Base-by-base conservation (phyloP, 2,888 invertebrate genomes). In the Eupithecia subumbrata region DNA sequence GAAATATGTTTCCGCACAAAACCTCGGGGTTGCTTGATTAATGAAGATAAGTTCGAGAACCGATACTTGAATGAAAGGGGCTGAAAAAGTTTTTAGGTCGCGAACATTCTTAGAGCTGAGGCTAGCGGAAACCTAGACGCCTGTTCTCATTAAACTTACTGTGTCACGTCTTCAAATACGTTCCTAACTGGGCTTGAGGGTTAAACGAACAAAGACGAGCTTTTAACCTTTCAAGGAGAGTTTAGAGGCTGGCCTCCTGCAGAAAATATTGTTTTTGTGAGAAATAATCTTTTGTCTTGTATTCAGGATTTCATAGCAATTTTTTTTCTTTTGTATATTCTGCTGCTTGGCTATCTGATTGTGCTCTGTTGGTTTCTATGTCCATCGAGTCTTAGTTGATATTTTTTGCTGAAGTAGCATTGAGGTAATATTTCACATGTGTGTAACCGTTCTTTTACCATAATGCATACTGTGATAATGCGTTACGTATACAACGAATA, bases 41-140 rank as follows among this genome's bases (percentile, higher is more conserved):
- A 90, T 91, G 89, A 89, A 87, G 87, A 88, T 87, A 89, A 90
- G 87, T 90, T 91, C 84, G 87, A 89, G 87, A 86, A 86, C 82
- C 88, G 87, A 91, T 91, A 88, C 89, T 90, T 87, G 85, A 87
- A 87, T 86, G 84, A 87, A 87, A 85, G 84, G 81, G 84, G 85
- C 82, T 89, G 84, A 86, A 87, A 89, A 87, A 88, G 87, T 91
- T 91, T 91, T 87, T 90, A 90, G 90, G 90, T 91, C 90, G 86
- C 87, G 89, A 90, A 87, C 85, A 88, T 90, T 89, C 88, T 91
- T 87, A 84, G 86, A 79, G 83, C 84, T 83, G 84, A 85, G 83
- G 82, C 84, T 79, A 82, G 83, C 80, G 80, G 81, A 85, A 85
- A 82, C 81, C 79, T 82, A 81, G 78, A 82, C 81, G 83, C 84